Evolutionary conservation across 2,113 vertebrate species (phyloP).

Genomic region (Ictalurus punctatus): DNA sequence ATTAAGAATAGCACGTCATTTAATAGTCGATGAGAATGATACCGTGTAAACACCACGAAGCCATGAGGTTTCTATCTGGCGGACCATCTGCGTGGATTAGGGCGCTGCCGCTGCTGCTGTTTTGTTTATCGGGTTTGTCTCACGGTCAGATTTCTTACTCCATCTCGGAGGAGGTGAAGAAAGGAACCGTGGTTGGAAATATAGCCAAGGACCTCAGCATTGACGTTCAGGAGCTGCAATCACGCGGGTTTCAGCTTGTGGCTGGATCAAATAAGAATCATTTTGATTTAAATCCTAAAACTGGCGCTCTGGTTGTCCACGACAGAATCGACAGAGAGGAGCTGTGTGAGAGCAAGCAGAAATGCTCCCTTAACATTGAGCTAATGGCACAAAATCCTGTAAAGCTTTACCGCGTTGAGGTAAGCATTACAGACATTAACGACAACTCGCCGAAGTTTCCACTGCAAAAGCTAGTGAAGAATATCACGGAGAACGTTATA

Average conservation of each 20-base stretch:
- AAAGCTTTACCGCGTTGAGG: conserved; percentile 68
- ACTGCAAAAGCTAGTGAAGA: conserved; percentile 40
- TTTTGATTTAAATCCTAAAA: conserved; percentile 69
- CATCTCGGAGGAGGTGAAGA: conserved; percentile 70
- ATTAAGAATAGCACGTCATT: background rate
- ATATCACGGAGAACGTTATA: conserved; percentile 61
- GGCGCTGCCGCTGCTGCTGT: background rate
- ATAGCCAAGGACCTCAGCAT: conserved; percentile 72
- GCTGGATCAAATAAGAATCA: conserved; percentile 58
- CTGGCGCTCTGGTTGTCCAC: conserved; percentile 65
- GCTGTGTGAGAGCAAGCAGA: conserved; percentile 63
- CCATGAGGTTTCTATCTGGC: background rate
- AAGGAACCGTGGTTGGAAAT: conserved; percentile 72
- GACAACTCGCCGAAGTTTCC: conserved; percentile 71
- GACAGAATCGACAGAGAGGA: conserved; percentile 73
- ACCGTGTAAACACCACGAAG: background rate
- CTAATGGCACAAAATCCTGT: conserved; percentile 64
- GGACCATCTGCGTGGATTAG: background rate
- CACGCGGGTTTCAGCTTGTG: conserved; percentile 59
- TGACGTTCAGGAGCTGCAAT: conserved; percentile 62
- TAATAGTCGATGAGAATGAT: background rate
- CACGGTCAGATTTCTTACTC: conserved; percentile 69
- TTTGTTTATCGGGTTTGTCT: conserved; percentile 59
- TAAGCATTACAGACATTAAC: conserved; percentile 72
- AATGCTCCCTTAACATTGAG: conserved; percentile 71